A percentile compares a stretch with the other conserved stretches of the same genome.
phyloP scores from a whole-genome alignment of 1,140 invertebrate genomes.

The Cyclargus thomasi region DNA sequence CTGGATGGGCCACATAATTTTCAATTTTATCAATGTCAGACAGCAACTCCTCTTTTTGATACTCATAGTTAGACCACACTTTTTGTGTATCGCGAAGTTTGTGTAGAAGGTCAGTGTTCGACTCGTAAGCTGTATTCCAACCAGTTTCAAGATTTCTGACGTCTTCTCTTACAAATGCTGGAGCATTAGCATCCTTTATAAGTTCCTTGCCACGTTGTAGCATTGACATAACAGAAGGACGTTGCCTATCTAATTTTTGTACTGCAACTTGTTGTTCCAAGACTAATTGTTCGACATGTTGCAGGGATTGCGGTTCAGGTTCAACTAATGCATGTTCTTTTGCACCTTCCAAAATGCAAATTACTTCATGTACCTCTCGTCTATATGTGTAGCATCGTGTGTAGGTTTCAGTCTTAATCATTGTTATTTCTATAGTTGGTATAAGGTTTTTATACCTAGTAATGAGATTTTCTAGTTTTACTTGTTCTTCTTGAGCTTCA shows the following conservation, averaged over 20 bases:
- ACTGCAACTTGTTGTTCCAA: constrained; percentile 87
- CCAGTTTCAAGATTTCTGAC: constrained; percentile 88
- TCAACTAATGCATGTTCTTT: constrained; percentile 82
- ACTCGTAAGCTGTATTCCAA: constrained; percentile 91
- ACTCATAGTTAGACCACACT: constrained; percentile 89
- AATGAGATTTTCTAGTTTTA: constrained; percentile 87
- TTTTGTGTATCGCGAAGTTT: constrained; percentile 88
- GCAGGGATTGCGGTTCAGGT: constrained; percentile 81
- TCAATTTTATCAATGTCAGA: constrained; percentile 89
- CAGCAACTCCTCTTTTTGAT: constrained; percentile 89
- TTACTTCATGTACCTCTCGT: constrained; percentile 90
- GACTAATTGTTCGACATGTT: constrained; percentile 84
- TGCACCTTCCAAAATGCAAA: constrained; percentile 83
- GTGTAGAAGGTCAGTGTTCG: constrained; percentile 88
- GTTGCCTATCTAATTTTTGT: constrained; percentile 88
- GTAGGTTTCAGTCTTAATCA: constrained; percentile 93
- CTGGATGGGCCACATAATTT: constrained; percentile 79
- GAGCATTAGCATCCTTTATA: constrained; percentile 88
- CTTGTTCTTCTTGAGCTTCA: constrained; percentile 86
- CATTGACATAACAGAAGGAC: constrained; percentile 91
- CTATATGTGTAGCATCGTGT: constrained; percentile 94
- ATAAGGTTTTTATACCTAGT: constrained; percentile 92
- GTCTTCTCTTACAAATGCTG: constrained; percentile 88
- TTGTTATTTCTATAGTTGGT: constrained; percentile 92
- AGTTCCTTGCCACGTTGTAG: constrained; percentile 93